Percentiles rank a stretch among this genome's conserved stretches.
Evolutionary conservation across 2,797 vertebrate species (phyloP).

Genomic region (Leptodactylus fallax): DNA sequence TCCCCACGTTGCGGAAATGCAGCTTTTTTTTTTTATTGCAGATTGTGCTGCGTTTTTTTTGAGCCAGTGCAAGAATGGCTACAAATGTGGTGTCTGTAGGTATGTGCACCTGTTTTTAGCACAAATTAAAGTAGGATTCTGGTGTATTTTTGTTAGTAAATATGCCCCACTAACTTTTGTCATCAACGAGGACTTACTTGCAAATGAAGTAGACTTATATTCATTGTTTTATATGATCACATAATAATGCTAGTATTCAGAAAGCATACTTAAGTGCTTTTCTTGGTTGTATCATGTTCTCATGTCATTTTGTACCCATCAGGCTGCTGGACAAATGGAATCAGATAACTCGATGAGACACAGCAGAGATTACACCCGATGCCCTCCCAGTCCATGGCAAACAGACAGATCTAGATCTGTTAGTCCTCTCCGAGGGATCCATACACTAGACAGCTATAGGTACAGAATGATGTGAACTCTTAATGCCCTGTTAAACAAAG

Average conservation of each 20-base stretch:
- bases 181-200: background rate
- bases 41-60: too few relatives aligned
- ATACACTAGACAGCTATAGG: constrained; percentile 38
- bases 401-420: constrained; percentile 41
- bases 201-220: background rate
- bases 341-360: background rate
- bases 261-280: background rate
- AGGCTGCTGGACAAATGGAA: constrained; percentile 15
- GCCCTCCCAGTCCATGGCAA: background rate
- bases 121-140: too few relatives aligned
- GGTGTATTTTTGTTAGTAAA: too few relatives aligned
- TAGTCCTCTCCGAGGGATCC: constrained; percentile 23
- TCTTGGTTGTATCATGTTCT: background rate
- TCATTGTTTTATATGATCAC: background rate
- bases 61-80: too few relatives aligned
- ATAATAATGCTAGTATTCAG: background rate
- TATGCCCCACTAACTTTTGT: background rate
- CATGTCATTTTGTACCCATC: background rate
- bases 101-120: too few relatives aligned
- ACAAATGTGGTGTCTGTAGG: too few relatives aligned
- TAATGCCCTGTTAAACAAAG: background rate
- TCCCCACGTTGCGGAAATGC: too few relatives aligned
- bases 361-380: constrained; percentile 7
- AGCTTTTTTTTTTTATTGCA: too few relatives aligned
- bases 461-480: constrained; percentile 28